Percentiles rank a stretch among this genome's conserved stretches.
These are phyloP conservation scores for Lagopus muta DNA, from an alignment of 2,113 vertebrate species.

Conservation along the genomic window DNA sequence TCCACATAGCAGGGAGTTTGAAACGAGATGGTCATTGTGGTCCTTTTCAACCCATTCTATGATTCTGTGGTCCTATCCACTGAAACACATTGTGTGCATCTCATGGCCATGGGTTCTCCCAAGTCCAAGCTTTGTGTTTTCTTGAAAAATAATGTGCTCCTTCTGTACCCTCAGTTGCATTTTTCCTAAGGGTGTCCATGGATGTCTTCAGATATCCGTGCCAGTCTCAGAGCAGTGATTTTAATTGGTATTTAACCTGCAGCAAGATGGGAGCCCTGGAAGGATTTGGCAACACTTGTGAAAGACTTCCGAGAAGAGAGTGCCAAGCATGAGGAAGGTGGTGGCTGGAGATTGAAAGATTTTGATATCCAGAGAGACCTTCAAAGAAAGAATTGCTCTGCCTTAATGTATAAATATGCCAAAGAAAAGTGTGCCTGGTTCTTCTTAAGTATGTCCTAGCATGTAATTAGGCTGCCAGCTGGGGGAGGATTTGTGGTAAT, in stretches of 20 bases:
- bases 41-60: no score
- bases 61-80: no score
- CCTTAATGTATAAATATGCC: background rate
- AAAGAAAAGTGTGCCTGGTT: background rate
- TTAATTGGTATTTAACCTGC: background rate
- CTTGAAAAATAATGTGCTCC: background rate
- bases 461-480: conserved; percentile 24
- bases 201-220: background rate
- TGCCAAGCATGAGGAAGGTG: background rate
- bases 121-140: background rate
- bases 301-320: conserved; percentile 15
- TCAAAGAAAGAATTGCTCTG: background rate
- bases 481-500: background rate
- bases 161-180: background rate
- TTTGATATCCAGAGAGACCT: background rate
- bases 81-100: background rate
- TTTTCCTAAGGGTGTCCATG: background rate
- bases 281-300: background rate
- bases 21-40: no score
- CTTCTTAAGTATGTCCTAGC: background rate
- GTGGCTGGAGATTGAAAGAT: background rate
- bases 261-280: background rate
- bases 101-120: background rate
- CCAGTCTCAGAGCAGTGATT: background rate
- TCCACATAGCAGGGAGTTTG: no score